Base-by-base conservation (phyloP, 2,888 invertebrate genomes). In the Holacanthella duospinosa region DNA sequence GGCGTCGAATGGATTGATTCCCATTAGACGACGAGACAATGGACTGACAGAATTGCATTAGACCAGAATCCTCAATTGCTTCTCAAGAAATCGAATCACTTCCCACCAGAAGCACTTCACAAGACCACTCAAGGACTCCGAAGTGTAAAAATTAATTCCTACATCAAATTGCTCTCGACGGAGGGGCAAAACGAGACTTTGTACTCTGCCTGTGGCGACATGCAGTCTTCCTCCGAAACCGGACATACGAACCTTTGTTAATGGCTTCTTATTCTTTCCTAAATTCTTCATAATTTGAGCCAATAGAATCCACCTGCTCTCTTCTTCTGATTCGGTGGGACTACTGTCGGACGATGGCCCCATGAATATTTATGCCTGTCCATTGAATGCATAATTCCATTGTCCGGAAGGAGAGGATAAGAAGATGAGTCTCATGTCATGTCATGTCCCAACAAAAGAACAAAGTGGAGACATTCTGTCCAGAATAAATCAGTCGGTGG, bases 1-100 rank as follows among this genome's bases (percentile, higher is more conserved):
- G 48, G 48, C 48, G 48, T 48, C n/a, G 48, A 48, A 48, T n/a
- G 48, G 48, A 48, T 48, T 48, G 48, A 48, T 48, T 48, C 21
- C 48, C 48, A 48, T 48, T 48, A 48, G 48, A 21, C 4, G 48
- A 21, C 12, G 21, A 48, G 9, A 36, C 6, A 36, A 36, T 12
- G 36, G n/a, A 48, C 16, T 21, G 48, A 9, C n/a, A 16, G 6
- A 21, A 48, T 48, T 48, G 48, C 16, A 48, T 48, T 48, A 48
- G 6, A 9, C 48, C 6, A 21, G 16, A 16, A 12, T 16, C 36
- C 36, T 36, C 36, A 36, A 36, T 36, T 36, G 6, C 36, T 16
- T 36, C 16, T 16, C n/a, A n/a, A n/a, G n/a, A 36, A 36, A 36
- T 36, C 36, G 36, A 36, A 36, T 36, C 36, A 36, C 36, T 36